Conservation (phyloP, 2,113 vertebrate species). For the Lophochroa leadbeateri region DNA sequence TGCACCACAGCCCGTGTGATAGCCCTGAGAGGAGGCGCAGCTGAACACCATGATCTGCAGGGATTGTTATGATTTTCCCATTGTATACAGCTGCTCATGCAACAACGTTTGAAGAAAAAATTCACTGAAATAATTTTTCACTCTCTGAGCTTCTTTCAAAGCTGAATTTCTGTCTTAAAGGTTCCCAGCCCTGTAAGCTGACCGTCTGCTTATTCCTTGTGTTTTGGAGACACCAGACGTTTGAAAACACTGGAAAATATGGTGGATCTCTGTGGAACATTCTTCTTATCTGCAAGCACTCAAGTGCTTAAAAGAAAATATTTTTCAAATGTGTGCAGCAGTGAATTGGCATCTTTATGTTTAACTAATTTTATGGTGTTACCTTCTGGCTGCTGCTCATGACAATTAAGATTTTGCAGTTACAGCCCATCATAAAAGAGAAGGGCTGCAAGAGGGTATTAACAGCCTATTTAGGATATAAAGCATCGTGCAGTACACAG, state of each 20-base stretch:
- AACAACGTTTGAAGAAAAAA: background rate
- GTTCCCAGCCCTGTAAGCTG: background rate
- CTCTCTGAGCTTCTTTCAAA: background rate
- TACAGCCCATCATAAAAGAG: conserved; percentile 58
- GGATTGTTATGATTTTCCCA: background rate
- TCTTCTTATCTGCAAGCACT: conserved; percentile 21
- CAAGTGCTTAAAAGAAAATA: conserved; percentile 27
- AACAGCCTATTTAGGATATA: conserved; percentile 65
- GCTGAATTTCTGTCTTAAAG: background rate
- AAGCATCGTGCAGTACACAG: conserved; percentile 32
- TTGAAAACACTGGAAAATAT: background rate
- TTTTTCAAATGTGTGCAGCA: conserved; percentile 40
- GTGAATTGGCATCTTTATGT: conserved; percentile 64
- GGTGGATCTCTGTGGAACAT: background rate
- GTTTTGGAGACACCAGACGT: background rate
- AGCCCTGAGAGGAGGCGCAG: background rate
- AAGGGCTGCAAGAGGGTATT: conserved; percentile 51
- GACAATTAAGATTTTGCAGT: conserved; percentile 51
- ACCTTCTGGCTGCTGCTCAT: conserved; percentile 53
- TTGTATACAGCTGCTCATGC: background rate
- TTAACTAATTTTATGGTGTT: conserved; percentile 65
- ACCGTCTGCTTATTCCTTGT: background rate
- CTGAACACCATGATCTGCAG: rapidly evolving
- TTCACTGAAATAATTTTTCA: background rate
- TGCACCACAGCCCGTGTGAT: rapidly evolving